Percentiles rank a stretch among this genome's conserved stretches.
These are phyloP conservation scores for Amazona finschi DNA, from an alignment of 2,797 vertebrate genomes.

Conservation along the genomic window DNA sequence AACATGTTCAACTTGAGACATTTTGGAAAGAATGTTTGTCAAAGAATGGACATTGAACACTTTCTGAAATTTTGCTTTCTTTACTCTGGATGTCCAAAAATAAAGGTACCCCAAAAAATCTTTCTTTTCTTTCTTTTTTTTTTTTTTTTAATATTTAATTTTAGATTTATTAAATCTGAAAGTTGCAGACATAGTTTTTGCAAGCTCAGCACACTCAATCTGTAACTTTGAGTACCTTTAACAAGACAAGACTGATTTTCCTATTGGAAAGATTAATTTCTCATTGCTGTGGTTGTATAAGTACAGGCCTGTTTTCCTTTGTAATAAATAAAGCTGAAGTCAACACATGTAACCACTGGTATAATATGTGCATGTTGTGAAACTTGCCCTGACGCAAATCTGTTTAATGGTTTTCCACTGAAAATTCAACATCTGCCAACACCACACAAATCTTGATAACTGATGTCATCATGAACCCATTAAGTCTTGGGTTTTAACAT, in stretches of 20 bases:
- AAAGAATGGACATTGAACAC: not conserved
- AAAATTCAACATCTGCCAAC: constrained; percentile 72
- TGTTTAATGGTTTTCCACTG: constrained; percentile 68
- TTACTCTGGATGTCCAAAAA: not conserved
- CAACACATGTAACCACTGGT: constrained; percentile 60
- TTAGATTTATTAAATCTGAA: constrained; percentile 27
- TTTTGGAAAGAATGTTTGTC: not conserved
- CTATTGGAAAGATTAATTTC: constrained; percentile 63
- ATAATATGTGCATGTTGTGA: constrained; percentile 52
- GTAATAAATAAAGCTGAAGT: constrained; percentile 70
- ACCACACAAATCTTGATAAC: constrained; percentile 72
- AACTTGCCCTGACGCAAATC: constrained; percentile 62
- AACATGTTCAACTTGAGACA: not conserved
- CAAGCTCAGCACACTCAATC: constrained; percentile 37
- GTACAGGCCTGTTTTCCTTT: constrained; percentile 65
- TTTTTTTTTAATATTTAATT: not conserved
- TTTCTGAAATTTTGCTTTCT: not conserved
- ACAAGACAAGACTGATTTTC: constrained; percentile 63
- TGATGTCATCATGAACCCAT: constrained; percentile 70
- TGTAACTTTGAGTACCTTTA: constrained; percentile 46
- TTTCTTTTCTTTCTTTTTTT: not conserved
- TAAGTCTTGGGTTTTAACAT: constrained; percentile 60
- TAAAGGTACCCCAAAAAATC: not conserved
- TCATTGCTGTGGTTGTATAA: constrained; percentile 55
- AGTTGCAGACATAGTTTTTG: constrained; percentile 26